phyloP scores from a whole-genome alignment of 2,888 invertebrate species.

The Entomobrya proxima region DNA sequence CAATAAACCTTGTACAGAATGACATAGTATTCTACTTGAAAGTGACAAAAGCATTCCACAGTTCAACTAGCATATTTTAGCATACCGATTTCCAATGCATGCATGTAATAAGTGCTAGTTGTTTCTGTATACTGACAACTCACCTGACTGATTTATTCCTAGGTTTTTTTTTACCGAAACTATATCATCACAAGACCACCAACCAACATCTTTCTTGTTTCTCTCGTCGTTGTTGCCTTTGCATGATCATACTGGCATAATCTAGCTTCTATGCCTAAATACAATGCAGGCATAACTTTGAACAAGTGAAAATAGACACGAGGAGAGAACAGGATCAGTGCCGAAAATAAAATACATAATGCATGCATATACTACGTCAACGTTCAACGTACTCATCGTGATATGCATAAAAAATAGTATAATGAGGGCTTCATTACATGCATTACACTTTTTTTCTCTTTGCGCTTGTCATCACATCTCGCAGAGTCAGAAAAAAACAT shows the following conservation, averaged over 20 bases:
- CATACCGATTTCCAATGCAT: no score
- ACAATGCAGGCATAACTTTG: no score
- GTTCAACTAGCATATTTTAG: no score
- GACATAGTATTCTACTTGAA: no score
- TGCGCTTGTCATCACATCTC: not conserved
- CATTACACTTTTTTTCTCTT: not conserved
- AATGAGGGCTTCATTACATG: constrained; percentile 9
- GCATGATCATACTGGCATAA: no score
- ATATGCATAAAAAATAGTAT: constrained; percentile 2
- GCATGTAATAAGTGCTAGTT: not conserved
- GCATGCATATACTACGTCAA: not conserved
- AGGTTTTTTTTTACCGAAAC: not conserved
- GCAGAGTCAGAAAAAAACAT: not conserved
- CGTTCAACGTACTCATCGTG: constrained; percentile 15
- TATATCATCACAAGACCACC: not conserved
- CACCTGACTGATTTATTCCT: not conserved
- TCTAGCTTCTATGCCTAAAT: no score
- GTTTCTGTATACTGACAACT: not conserved
- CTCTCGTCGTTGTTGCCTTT: no score
- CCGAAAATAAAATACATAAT: constrained; percentile 26
- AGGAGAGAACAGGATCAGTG: not conserved
- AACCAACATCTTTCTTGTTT: no score
- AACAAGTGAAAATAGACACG: not conserved
- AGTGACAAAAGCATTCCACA: no score
- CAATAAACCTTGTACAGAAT: no score